A percentile compares a stretch with the other conserved stretches of the same genome.
Evolutionary conservation across 1,140 invertebrate genomes (phyloP).

Genomic region (Hesperophylax magnus): DNA sequence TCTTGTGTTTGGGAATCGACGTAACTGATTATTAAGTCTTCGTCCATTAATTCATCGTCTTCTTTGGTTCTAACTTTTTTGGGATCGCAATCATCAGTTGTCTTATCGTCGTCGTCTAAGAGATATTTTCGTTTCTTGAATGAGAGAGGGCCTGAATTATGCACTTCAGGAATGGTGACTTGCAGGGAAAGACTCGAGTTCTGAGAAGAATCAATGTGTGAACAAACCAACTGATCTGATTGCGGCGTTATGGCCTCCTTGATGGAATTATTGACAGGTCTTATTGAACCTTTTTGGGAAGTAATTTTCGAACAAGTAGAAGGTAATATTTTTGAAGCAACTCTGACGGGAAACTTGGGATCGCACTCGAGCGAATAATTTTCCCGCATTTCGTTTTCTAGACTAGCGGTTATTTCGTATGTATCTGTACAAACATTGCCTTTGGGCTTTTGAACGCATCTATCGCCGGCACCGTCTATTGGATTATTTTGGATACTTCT

Average conservation of each 20-base stretch:
- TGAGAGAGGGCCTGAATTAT: background rate
- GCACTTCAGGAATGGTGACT: constrained; percentile 1
- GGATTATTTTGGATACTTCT: no score
- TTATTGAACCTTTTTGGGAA: background rate
- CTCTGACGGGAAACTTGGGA: background rate
- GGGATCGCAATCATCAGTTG: background rate
- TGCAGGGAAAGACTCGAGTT: background rate
- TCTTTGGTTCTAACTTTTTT: constrained; percentile 6
- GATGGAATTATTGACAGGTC: background rate
- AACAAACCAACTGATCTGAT: background rate
- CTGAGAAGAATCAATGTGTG: background rate
- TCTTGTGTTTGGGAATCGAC: constrained; percentile 14
- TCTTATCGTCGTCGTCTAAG: background rate
- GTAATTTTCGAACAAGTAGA: background rate
- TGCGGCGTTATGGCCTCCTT: background rate
- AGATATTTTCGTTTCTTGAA: constrained; percentile 19
- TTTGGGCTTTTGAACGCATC: background rate
- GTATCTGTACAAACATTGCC: background rate
- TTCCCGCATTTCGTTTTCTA: constrained; percentile 23
- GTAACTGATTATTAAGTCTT: constrained; percentile 2
- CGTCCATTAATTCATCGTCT: background rate
- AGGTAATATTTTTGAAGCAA: background rate
- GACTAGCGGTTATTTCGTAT: constrained; percentile 16
- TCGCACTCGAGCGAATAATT: background rate
- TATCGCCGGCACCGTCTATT: background rate